phyloP scores from a whole-genome alignment of 2,797 vertebrate genomes.

The Artibeus lituratus region DNA sequence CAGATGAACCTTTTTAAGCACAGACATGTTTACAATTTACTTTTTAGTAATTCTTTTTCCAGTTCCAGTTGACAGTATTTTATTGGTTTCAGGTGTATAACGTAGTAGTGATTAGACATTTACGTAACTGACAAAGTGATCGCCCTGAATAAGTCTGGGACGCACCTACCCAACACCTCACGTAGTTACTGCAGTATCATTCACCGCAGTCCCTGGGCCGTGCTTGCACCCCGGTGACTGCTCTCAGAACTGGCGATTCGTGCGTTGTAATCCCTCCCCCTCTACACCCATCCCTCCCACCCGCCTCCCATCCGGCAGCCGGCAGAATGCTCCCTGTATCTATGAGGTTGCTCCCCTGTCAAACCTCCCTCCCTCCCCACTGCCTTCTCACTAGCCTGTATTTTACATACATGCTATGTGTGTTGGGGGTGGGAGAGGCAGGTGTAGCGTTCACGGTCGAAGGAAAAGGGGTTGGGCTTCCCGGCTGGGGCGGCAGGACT shows the following conservation, averaged over 20 bases:
- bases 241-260: background rate
- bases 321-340: background rate
- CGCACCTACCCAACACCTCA: background rate
- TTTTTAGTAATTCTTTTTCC: background rate
- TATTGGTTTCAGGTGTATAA: background rate
- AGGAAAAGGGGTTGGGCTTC: background rate
- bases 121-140: background rate
- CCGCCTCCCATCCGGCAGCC: background rate
- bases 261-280: too few relatives aligned
- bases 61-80: background rate
- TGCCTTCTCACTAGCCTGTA: background rate
- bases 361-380: background rate
- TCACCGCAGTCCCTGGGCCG: background rate
- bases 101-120: background rate
- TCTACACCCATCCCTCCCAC: background rate
- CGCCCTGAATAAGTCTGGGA: background rate
- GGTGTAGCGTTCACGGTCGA: background rate
- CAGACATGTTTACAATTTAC: background rate
- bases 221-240: background rate
- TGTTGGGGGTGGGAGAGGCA: fast-evolving
- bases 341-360: background rate
- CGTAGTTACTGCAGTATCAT: background rate
- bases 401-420: background rate
- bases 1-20: background rate
- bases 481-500: background rate